A percentile compares a stretch with the other conserved stretches of the same genome.
These are phyloP conservation scores for Atopsyche davidsoni DNA, from an alignment of 1,140 invertebrate species.

Conservation along the genomic window DNA sequence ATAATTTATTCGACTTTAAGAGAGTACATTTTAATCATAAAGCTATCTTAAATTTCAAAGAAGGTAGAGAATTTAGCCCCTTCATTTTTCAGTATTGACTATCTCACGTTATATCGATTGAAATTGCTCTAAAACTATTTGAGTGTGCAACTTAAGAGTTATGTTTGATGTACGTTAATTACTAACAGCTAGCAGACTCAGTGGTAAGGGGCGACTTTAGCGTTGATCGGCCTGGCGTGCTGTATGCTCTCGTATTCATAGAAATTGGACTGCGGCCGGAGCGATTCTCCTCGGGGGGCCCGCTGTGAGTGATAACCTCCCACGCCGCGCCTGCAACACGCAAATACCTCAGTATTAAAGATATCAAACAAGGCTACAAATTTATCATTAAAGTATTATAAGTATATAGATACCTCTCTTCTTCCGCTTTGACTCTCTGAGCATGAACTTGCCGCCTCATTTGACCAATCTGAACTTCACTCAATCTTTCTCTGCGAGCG, in stretches of 20 bases:
- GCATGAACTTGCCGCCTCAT: conserved; percentile 65
- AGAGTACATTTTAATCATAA: too few relatives aligned
- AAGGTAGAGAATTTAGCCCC: too few relatives aligned
- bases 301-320: conserved; percentile 74
- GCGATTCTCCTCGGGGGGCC: conserved; percentile 56
- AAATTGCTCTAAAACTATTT: too few relatives aligned
- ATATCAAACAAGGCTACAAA: conserved; percentile 11
- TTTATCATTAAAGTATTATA: conserved; percentile 9
- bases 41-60: too few relatives aligned
- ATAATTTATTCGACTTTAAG: too few relatives aligned
- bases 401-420: conserved; percentile 71
- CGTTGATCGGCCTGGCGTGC: conserved; percentile 38
- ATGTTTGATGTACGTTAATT: too few relatives aligned
- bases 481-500: conserved; percentile 49
- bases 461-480: conserved; percentile 65
- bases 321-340: conserved; percentile 48
- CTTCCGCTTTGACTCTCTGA: conserved; percentile 64
- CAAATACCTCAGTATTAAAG: conserved; percentile 22
- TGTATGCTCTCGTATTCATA: conserved; percentile 78
- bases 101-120: too few relatives aligned
- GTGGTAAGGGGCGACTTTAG: conserved; percentile 27
- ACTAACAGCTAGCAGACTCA: conserved; percentile 13
- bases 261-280: conserved; percentile 70
- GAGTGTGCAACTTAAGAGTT: too few relatives aligned
- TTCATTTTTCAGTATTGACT: too few relatives aligned